A percentile compares a stretch with the other conserved stretches of the same genome.
These are phyloP conservation scores for Gavialis gangeticus DNA, from an alignment of 2,113 vertebrate genomes.

Conservation along the genomic window DNA sequence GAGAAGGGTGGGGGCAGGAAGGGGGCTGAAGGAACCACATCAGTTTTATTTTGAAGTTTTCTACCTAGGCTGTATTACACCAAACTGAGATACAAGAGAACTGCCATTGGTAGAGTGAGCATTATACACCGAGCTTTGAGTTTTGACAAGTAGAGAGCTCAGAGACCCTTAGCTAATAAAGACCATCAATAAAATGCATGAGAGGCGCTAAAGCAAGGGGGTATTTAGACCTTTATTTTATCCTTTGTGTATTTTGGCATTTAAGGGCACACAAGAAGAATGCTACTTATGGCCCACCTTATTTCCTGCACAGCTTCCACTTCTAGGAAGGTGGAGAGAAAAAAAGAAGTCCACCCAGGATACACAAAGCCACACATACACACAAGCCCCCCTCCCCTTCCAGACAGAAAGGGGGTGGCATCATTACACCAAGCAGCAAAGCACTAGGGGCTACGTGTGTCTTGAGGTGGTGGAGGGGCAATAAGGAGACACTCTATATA, in stretches of 20 bases:
- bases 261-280: conserved; percentile 29
- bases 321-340: background rate
- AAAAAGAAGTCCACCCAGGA: background rate
- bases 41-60: background rate
- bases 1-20: too few relatives aligned
- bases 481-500: conserved; percentile 36
- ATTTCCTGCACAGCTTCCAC: background rate
- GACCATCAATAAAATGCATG: background rate
- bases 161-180: background rate
- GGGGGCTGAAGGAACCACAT: background rate
- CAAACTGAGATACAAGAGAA: background rate
- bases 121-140: background rate
- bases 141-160: background rate
- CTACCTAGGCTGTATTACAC: background rate
- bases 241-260: conserved; percentile 71
- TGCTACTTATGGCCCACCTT: background rate
- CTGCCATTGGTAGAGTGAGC: background rate
- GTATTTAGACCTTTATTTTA: conserved; percentile 60
- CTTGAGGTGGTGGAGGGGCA: conserved; percentile 12
- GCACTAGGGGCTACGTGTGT: conserved; percentile 36
- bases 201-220: background rate
- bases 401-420: conserved; percentile 12
- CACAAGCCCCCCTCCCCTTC: conserved; percentile 6
- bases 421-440: conserved; percentile 66
- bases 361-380: conserved; percentile 63